Base-by-base conservation (phyloP, 2,888 invertebrate species). In the Eupithecia subumbrata region DNA sequence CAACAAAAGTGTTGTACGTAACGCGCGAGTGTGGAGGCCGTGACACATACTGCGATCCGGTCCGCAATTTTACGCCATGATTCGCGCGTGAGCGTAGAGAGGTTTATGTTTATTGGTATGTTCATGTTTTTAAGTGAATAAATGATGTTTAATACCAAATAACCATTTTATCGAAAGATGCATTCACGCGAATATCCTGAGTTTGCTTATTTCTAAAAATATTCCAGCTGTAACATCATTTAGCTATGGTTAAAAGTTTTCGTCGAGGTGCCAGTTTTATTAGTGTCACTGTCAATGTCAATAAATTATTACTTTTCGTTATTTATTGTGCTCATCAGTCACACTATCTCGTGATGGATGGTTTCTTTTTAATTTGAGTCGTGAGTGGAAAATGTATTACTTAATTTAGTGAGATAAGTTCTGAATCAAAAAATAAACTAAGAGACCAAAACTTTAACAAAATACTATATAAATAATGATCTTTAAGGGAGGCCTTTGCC, bases 281-380 rank as follows among this genome's bases (percentile, higher is more conserved):
- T 74, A 77, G 75, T 77, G 76, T 69, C 76, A 74, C 66, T 76
- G 78, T 78, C 73, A 76, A 56, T 74, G 73, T 71, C 71, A 66
- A 78, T 78, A 76, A 76, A 63, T 71, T 69, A 80, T 76, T 63
- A 76, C 52, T 40, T 74, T 25, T 73, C 78, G 71, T 76, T 71
- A 68, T 68, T 64, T 69, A 69, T 73, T 73, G 43, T 69, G 43
- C 22, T 69, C 48, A 73, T 64, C 63, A 14, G 45, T 63, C 64
- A 40, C 68, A 40, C 68, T 45, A 68, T 68, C 67, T 43, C 30
- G 43, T 40, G 43, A 68, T 43, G 43, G 25, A 43, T 68, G 68
- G 5, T 68, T 68, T 68, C 43, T 43, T 45, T 68, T 43, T 68
- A 45, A 68, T 43, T 68, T 68, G 68, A 22, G 68, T 68, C 43